phyloP scores from a whole-genome alignment of 2,888 invertebrate species.

The Heliconius erato region DNA sequence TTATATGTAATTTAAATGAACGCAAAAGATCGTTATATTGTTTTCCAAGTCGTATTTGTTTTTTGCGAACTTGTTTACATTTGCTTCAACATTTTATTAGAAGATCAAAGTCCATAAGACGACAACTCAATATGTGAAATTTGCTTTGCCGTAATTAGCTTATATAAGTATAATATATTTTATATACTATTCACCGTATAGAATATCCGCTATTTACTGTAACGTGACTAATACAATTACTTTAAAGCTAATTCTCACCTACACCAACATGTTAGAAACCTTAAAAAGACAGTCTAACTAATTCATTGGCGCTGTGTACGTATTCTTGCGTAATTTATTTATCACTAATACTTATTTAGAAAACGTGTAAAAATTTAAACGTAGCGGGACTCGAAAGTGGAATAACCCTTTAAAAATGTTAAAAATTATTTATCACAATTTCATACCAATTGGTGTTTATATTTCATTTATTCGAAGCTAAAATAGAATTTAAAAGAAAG shows the following conservation, averaged over 20 bases:
- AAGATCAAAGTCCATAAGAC: background rate
- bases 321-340: background rate
- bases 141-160: too few relatives aligned
- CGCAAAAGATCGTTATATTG: background rate
- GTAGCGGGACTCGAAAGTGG: too few relatives aligned
- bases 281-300: conserved; percentile 28
- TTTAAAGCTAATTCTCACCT: conserved; percentile 30
- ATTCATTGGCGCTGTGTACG: background rate
- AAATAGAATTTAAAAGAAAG: background rate
- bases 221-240: conserved; percentile 27
- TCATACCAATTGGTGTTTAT: background rate
- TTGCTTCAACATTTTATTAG: background rate
- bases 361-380: too few relatives aligned
- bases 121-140: background rate
- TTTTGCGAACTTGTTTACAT: background rate
- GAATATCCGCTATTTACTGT: background rate
- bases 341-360: background rate
- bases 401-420: too few relatives aligned
- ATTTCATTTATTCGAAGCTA: background rate
- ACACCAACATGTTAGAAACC: conserved; percentile 35
- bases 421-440: background rate
- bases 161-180: background rate
- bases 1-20: conserved; percentile 1
- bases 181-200: background rate
- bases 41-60: background rate